Evolutionary conservation across 2,797 vertebrate genomes (phyloP), one percentile per base, ranked within the genome.

Genomic region (Hephaestus fuliginosus): DNA sequence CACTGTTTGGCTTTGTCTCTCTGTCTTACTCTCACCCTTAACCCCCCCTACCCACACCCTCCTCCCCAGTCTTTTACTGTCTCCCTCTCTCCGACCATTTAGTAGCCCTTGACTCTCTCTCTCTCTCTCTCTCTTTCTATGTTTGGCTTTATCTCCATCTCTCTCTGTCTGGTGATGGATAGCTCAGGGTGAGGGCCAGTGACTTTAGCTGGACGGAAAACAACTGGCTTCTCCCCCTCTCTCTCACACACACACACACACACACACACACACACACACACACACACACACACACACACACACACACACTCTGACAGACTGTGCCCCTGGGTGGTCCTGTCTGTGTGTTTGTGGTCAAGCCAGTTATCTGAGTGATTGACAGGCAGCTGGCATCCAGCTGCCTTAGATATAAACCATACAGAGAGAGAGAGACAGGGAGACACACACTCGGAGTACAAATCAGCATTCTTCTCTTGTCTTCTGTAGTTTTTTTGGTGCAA

Each of bases 151-250:
- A 83, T 79, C 82, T 82, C 69, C 64, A 69, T 82, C 86, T 70
- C n/a, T 61, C 81, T 86, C 81, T 68, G 82, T 83, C 75, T 41
- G 8, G 80, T 93, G 89, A 91, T 89, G 87, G 89, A 92, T 91
- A 76, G 84, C 71, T 89, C 78, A 51, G 88, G 83, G 91, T 87
- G 85, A 89, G 86, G 90, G 85, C 85, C 86, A 48, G 74, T 57
- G 89, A 89, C 87, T 91, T 87, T 11, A 85, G 78, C 82, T 90
- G 90, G 92, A 90, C 75, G 63, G 80, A 87, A 90, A 91, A 87
- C 88, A 91, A 92, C 90, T 90, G 90, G 64, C 74, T 5, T 79
- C 74, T 60, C 75, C 83, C 63, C 20, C 70, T 17, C 74, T 18
- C 68, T 4, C 14, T 2, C 2, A 12, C 58, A 14, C 65, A 7